Percentiles rank a stretch among this genome's conserved stretches.
These are phyloP conservation scores for Limnephilus marmoratus DNA, from an alignment of 2,888 invertebrate species.

Conservation along the genomic window DNA sequence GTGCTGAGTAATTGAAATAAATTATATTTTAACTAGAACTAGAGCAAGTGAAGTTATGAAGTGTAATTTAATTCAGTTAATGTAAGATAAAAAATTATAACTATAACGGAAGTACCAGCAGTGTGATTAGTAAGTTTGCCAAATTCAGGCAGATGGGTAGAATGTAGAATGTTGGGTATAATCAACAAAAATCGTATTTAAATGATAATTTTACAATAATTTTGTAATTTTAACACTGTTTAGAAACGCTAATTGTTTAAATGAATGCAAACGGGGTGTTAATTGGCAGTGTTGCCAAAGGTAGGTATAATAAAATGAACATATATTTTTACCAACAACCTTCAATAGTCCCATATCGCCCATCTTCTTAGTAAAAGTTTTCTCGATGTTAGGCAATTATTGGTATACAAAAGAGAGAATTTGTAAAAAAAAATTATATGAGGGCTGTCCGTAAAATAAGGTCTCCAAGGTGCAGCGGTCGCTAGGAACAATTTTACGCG, in stretches of 20 bases:
- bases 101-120: background rate
- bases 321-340: too few relatives aligned
- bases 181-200: background rate
- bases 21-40: background rate
- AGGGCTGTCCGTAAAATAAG: too few relatives aligned
- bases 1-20: background rate
- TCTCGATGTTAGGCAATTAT: background rate
- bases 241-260: background rate
- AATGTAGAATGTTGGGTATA: background rate
- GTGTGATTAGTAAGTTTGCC: background rate
- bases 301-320: background rate
- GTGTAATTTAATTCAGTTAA: background rate
- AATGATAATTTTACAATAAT: background rate
- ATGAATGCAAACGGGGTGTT: background rate
- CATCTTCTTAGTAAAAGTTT: background rate
- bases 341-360: background rate
- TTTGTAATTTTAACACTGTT: background rate
- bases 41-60: background rate
- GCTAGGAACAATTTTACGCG: too few relatives aligned
- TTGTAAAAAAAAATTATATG: too few relatives aligned
- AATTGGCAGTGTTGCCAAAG: too few relatives aligned
- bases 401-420: background rate
- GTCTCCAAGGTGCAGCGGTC: too few relatives aligned
- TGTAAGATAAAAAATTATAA: background rate
- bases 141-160: background rate